phyloP scores from a whole-genome alignment of 2,113 vertebrate genomes.

The Lophochroa leadbeateri region DNA sequence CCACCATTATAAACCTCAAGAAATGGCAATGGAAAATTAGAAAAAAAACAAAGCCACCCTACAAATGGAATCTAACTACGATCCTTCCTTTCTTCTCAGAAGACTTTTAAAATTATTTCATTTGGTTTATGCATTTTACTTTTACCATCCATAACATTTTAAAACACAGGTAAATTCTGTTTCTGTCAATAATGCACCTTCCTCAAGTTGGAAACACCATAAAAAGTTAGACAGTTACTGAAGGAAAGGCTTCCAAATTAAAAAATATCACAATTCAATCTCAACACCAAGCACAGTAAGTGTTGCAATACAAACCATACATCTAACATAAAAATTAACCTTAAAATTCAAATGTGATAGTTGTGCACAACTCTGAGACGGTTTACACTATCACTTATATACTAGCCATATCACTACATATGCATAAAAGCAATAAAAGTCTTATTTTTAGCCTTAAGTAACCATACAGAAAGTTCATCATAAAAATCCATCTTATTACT shows the following conservation, averaged over 20 bases:
- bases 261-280: neutral
- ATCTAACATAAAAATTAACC: neutral
- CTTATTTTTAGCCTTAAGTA: neutral
- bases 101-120: neutral
- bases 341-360: neutral
- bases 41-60: neutral
- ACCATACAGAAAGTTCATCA: neutral
- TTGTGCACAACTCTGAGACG: neutral
- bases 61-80: neutral
- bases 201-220: neutral
- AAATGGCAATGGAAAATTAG: neutral
- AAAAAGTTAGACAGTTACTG: neutral
- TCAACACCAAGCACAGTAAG: neutral
- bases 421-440: neutral
- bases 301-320: neutral
- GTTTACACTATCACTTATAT: neutral
- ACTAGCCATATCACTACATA: fast-evolving
- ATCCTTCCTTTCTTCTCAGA: neutral
- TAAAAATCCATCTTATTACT: neutral
- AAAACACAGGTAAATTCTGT: neutral
- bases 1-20: neutral
- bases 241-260: neutral
- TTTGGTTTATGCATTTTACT: neutral
- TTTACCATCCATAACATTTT: neutral
- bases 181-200: neutral